Conservation (phyloP, 2,888 invertebrate genomes). For the Thyatira batis region DNA sequence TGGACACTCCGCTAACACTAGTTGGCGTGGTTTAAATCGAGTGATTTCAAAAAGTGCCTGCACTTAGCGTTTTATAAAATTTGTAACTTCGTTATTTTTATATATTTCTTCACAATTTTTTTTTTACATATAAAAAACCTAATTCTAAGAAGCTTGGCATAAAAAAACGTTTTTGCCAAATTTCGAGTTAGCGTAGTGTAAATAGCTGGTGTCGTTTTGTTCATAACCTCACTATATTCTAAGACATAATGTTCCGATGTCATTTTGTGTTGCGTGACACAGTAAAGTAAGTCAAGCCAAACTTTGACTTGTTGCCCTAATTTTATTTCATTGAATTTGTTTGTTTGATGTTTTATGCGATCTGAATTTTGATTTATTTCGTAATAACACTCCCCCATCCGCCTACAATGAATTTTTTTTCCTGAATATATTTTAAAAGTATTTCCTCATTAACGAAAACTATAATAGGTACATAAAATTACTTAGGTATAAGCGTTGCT, state of each 20-base stretch:
- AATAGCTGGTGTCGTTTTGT: no score
- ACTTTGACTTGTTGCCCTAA: constrained; percentile 72
- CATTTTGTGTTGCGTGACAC: constrained; percentile 67
- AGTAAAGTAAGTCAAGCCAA: constrained; percentile 67
- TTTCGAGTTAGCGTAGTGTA: no score
- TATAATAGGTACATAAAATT: background rate
- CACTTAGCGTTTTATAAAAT: no score
- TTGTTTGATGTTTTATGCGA: constrained; percentile 61
- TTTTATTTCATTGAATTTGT: constrained; percentile 68
- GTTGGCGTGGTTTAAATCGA: no score
- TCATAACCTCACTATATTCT: constrained; percentile 47
- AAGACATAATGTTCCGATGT: constrained; percentile 61
- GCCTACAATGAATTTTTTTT: constrained; percentile 13
- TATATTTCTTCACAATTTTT: no score
- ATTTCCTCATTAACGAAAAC: background rate
- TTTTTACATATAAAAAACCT: no score
- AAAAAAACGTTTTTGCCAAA: no score
- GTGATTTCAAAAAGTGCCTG: no score
- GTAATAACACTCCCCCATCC: constrained; percentile 19
- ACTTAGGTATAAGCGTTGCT: background rate
- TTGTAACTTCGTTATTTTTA: no score
- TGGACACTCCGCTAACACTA: no score
- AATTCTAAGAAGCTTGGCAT: no score
- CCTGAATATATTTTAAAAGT: constrained; percentile 9
- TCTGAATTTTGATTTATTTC: constrained; percentile 62